Conservation (phyloP, 1,140 invertebrate genomes). For the Palaemon carinicauda region DNA sequence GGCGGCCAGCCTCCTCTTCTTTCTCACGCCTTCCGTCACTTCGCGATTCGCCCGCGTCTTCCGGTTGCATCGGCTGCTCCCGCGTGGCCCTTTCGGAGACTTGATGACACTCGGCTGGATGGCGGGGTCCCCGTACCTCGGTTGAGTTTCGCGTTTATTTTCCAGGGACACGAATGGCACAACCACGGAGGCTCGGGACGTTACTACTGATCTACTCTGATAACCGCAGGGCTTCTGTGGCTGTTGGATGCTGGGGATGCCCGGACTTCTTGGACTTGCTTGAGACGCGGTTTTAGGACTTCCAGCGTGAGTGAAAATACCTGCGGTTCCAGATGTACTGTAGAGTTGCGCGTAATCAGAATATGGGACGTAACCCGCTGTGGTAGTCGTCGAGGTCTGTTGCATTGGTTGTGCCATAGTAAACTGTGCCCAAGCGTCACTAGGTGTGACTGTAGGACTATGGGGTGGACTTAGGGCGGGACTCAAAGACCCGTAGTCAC, state of each 20-base stretch:
- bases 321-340: neutral
- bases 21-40: conserved; percentile 70
- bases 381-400: neutral
- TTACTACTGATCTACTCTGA: too few species aligned
- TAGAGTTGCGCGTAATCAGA: conserved; percentile 21
- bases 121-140: neutral
- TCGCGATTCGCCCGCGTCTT: conserved; percentile 23
- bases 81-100: neutral
- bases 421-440: conserved; percentile 14
- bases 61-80: neutral
- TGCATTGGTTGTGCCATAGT: conserved; percentile 4
- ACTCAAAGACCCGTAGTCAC: conserved; percentile 15
- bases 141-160: conserved; percentile 11
- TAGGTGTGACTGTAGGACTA: neutral
- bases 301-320: neutral
- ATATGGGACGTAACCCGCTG: neutral
- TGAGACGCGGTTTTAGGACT: neutral
- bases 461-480: neutral
- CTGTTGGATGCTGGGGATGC: neutral
- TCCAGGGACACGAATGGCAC: conserved; percentile 11
- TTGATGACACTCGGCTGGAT: neutral
- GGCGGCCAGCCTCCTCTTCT: conserved; percentile 85
- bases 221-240: too few species aligned
- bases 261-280: neutral
- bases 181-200: neutral